phyloP scores from a whole-genome alignment of 1,140 invertebrate species.

The Whitmania pigra region DNA sequence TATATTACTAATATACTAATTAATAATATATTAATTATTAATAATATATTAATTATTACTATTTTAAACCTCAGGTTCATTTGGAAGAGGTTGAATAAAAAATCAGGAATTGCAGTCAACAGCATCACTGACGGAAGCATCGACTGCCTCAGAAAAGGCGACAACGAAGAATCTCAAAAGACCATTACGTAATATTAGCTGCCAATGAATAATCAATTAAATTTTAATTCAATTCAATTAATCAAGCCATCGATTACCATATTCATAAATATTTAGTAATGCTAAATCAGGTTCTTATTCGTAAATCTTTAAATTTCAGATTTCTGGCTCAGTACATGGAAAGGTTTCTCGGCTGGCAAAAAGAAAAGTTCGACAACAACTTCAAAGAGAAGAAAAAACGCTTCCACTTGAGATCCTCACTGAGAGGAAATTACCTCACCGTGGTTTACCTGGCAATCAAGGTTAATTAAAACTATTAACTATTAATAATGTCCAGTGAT shows the following conservation, averaged over 20 bases:
- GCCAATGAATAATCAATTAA: no score
- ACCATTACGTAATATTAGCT: slow-evolving; percentile 1
- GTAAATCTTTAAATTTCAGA: neutral
- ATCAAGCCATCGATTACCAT: no score
- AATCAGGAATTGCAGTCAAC: slow-evolving; percentile 35
- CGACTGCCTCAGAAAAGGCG: slow-evolving; percentile 19
- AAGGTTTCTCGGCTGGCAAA: slow-evolving; percentile 32
- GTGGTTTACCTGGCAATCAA: slow-evolving; percentile 47
- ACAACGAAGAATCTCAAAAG: slow-evolving; percentile 28
- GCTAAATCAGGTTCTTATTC: no score
- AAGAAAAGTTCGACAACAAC: slow-evolving; percentile 25
- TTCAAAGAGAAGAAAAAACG: neutral
- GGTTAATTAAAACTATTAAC: slow-evolving; percentile 23
- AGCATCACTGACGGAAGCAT: slow-evolving; percentile 25
- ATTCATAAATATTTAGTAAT: no score
- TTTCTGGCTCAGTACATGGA: slow-evolving; percentile 35
- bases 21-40: no score
- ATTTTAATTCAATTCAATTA: no score
- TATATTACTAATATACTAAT: no score
- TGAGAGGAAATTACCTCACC: slow-evolving; percentile 45
- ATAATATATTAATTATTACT: no score
- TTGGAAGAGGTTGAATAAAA: slow-evolving; percentile 39
- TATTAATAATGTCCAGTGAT: no score
- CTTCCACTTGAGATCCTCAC: neutral
- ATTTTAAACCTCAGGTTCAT: slow-evolving; percentile 17